A percentile compares a stretch with the other conserved stretches of the same genome.
These are phyloP conservation scores for Gymnodraco acuticeps DNA, from an alignment of 2,797 vertebrate species.

Conservation along the genomic window DNA sequence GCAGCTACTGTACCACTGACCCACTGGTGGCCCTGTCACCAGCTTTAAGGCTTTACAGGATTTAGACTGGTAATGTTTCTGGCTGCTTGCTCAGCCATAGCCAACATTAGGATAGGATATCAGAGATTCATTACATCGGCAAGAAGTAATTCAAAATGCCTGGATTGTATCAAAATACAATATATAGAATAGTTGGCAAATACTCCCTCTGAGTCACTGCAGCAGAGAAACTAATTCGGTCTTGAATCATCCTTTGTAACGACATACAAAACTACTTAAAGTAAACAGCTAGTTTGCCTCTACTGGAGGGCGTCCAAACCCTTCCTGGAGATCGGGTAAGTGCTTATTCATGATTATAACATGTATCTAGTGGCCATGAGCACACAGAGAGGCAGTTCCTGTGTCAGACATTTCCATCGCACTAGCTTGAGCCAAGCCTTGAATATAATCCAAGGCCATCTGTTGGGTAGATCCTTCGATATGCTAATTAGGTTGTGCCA, in stretches of 20 bases:
- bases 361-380: slow-evolving; percentile 48
- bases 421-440: slow-evolving; percentile 68
- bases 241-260: slow-evolving; percentile 3
- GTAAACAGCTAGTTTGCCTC: not conserved
- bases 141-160: slow-evolving; percentile 42
- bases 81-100: slow-evolving; percentile 53
- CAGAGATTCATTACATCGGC: slow-evolving; percentile 57
- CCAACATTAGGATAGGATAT: slow-evolving; percentile 53
- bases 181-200: slow-evolving; percentile 22
- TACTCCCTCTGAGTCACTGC: not conserved
- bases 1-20: slow-evolving; percentile 57
- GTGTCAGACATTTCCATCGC: slow-evolving; percentile 70
- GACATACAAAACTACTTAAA: not conserved
- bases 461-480: slow-evolving; percentile 72
- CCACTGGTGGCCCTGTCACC: slow-evolving; percentile 45
- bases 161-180: slow-evolving; percentile 22
- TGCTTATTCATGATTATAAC: slow-evolving; percentile 56
- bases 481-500: slow-evolving; percentile 62
- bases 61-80: slow-evolving; percentile 64
- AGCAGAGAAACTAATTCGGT: not conserved
- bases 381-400: slow-evolving; percentile 59
- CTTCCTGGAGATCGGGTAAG: slow-evolving; percentile 36
- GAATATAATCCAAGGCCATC: slow-evolving; percentile 75
- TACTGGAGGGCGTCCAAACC: slow-evolving; percentile 32
- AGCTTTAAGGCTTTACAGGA: slow-evolving; percentile 62